These are phyloP conservation scores for Phyllostomus discolor DNA, from an alignment of 2,113 vertebrate species.

Conservation along the genomic window DNA sequence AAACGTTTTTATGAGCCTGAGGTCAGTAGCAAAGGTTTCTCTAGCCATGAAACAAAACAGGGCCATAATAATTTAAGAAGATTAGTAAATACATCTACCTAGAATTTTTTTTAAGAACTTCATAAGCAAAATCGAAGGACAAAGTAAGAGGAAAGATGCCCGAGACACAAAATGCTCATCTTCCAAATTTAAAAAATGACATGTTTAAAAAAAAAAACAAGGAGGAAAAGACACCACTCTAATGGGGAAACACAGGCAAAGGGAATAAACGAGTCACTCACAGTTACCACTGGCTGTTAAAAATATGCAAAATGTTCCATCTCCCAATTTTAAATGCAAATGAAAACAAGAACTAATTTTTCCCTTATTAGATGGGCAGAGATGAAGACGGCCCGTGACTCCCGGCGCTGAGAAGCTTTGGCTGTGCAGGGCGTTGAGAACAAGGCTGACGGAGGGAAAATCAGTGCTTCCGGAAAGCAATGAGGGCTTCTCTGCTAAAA, in stretches of 20 bases:
- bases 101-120: not conserved
- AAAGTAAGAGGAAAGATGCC: not conserved
- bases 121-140: not conserved
- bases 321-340: constrained; percentile 11
- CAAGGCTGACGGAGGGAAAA: not conserved
- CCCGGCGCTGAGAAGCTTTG: not conserved
- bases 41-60: constrained; percentile 2
- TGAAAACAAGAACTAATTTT: constrained; percentile 6
- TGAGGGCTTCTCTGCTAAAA: not conserved
- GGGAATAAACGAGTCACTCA: not conserved
- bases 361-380: not conserved
- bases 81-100: not conserved
- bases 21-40: not conserved
- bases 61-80: not conserved
- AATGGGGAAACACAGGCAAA: not conserved
- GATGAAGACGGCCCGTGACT: not conserved
- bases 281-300: not conserved
- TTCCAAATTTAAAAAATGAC: not conserved
- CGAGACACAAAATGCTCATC: not conserved
- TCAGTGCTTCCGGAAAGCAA: not conserved
- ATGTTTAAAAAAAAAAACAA: not conserved
- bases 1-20: constrained; percentile 18
- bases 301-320: not conserved
- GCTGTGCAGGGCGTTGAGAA: not conserved
- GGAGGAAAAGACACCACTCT: not conserved